Base-by-base conservation (phyloP, 2,113 vertebrate genomes). In the Pollachius pollachius region DNA sequence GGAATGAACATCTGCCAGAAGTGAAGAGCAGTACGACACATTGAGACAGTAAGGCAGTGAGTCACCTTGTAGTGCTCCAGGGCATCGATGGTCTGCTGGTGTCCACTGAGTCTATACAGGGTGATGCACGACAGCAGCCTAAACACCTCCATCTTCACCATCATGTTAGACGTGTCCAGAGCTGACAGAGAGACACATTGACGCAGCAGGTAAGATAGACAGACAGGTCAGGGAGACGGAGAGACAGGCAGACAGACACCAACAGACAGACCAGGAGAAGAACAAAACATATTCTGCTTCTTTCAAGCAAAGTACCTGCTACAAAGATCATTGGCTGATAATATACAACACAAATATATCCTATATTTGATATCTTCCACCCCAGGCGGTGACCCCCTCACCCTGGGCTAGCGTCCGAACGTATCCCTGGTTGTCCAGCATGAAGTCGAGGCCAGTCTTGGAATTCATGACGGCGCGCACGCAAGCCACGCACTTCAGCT, bases 101-200 rank as follows among this genome's bases (percentile, higher is more conserved):
- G 92, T 5, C 96, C 96, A 65, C 89, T 91, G 0, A 86, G 76
- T 0, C 94, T 94, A 52, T 96, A 97, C 77, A 97, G 90, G 72
- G 93, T 91, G 27, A 98, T 89, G 5, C 96, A 96, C 0, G 96
- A 94, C 83, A 98, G 85, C 65, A 98, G 92, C 75, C 97, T 95
- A 75, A 97, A 97, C 72, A 97, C 95, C 84, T 97, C 96, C 86
- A 94, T 97, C 90, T 98, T 98, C 68, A 98, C 96, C 95, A 96
- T 97, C 61, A 94, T 85, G 34, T 97, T 98, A 60, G 95, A 93
- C 0, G 96, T 97, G 81, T 98, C 94, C 84, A 98, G 89, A 61
- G 96, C 96, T 98, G 15, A 17, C 54, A 57, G 9, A 57, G 9
- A 57, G 15, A 57, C 54, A 57, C 15, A 57, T 16, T n/a, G 15